phyloP scores from a whole-genome alignment of 2,113 vertebrate genomes.

The Myrmophylax atrothorax region DNA sequence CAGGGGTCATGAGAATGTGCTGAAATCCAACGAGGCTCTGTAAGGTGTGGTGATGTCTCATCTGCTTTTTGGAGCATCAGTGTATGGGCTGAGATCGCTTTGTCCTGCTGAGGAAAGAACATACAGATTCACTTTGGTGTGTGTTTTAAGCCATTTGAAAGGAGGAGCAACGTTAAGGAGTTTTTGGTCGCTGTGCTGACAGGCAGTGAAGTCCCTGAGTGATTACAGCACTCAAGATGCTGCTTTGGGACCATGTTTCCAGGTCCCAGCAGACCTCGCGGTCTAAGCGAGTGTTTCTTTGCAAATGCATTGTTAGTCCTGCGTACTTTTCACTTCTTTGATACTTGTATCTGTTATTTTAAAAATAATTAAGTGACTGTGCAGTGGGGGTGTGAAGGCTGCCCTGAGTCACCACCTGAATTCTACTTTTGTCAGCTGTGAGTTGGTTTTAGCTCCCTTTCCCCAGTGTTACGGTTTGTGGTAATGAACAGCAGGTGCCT shows the following conservation, averaged over 20 bases:
- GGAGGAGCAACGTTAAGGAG: background rate
- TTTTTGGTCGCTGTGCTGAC: background rate
- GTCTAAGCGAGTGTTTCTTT: background rate
- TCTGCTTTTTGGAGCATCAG: background rate
- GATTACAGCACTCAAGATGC: accelerated
- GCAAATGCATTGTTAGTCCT: accelerated
- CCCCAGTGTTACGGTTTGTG: background rate
- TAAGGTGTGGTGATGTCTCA: background rate
- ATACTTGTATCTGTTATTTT: background rate
- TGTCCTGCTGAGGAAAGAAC: background rate
- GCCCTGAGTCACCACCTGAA: background rate
- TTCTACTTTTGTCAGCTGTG: background rate
- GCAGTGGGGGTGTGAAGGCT: background rate
- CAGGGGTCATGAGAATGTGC: background rate
- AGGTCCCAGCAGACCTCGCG: background rate
- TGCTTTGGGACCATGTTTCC: background rate
- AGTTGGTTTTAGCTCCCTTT: background rate
- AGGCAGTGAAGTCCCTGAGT: accelerated
- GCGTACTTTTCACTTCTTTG: background rate
- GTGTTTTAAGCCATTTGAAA: background rate
- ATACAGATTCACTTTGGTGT: background rate
- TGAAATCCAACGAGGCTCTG: background rate
- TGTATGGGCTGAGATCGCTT: accelerated
- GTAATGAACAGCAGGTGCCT: background rate
- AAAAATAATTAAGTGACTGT: accelerated